Evolutionary conservation across 2,888 invertebrate genomes (phyloP).

Genomic region (Odontothrips loti): DNA sequence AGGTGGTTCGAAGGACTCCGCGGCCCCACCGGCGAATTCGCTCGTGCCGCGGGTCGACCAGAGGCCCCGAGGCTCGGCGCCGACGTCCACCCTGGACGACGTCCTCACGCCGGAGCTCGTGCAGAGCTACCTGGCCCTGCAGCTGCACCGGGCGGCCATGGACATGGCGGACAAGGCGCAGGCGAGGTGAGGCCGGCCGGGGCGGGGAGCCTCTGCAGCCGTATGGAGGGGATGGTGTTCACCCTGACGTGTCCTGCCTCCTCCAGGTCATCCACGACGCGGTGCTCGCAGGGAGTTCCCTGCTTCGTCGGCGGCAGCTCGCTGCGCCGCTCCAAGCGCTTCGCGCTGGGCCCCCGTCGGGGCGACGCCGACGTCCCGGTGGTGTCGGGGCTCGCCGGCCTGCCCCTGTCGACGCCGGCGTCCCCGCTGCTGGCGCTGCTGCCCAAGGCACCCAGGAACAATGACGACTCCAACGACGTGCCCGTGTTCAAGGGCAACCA

Average conservation of each 20-base stretch:
- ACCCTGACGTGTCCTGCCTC: background rate
- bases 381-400: background rate
- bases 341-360: background rate
- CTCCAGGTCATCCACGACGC: background rate
- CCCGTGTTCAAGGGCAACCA: conserved; percentile 10
- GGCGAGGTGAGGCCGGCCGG: background rate
- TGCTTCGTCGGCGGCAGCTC: background rate
- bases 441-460: background rate
- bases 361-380: background rate
- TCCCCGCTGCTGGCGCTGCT: background rate
- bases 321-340: conserved; percentile 6
- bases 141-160: conserved; percentile 15
- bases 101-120: conserved; percentile 2
- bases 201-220: too few relatives aligned
- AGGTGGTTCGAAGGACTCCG: background rate
- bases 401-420: background rate
- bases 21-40: background rate
- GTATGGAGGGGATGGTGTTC: too few relatives aligned
- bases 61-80: background rate
- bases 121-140: conserved; percentile 23
- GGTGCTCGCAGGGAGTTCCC: background rate
- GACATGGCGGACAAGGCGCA: background rate
- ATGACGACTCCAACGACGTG: conserved; percentile 17
- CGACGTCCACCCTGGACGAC: conserved; percentile 9
- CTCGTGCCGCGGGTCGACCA: background rate